Conservation (phyloP, 2,113 vertebrate genomes). For the Barbus barbus region DNA sequence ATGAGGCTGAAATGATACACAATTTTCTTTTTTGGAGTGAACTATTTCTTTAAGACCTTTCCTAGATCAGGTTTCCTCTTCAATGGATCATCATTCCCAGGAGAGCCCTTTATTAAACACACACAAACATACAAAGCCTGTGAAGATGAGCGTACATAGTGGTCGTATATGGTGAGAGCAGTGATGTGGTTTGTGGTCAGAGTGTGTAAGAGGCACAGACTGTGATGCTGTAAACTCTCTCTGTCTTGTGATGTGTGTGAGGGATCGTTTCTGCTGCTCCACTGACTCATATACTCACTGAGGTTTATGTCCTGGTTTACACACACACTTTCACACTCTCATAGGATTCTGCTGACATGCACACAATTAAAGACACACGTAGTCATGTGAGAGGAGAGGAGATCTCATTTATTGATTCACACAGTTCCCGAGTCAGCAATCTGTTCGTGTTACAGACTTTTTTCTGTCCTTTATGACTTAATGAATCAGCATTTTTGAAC, state of each 20-base stretch:
- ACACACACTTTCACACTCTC: constrained; percentile 5
- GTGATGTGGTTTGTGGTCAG: constrained; percentile 24
- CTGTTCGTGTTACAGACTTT: constrained; percentile 41
- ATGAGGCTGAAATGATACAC: neutral
- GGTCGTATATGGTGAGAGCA: constrained; percentile 7
- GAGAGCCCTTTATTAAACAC: constrained; percentile 24
- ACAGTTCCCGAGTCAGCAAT: constrained; percentile 50
- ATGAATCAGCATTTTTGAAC: too few relatives aligned
- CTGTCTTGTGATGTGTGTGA: neutral
- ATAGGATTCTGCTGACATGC: constrained; percentile 8
- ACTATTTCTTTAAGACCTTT: constrained; percentile 6
- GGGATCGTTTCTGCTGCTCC: neutral
- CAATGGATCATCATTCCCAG: neutral
- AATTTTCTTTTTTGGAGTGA: neutral
- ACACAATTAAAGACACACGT: constrained; percentile 7
- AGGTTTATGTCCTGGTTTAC: constrained; percentile 7
- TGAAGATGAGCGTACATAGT: constrained; percentile 35
- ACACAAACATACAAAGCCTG: constrained; percentile 11
- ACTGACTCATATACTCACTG: constrained; percentile 33
- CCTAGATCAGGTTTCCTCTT: constrained; percentile 45
- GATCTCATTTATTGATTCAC: constrained; percentile 35
- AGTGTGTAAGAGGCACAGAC: constrained; percentile 30
- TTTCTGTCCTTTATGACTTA: constrained; percentile 9
- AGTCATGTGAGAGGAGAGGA: neutral
- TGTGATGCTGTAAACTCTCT: neutral